Evolutionary conservation across 2,888 invertebrate species (phyloP).

Genomic region (Byasa hedistus): DNA sequence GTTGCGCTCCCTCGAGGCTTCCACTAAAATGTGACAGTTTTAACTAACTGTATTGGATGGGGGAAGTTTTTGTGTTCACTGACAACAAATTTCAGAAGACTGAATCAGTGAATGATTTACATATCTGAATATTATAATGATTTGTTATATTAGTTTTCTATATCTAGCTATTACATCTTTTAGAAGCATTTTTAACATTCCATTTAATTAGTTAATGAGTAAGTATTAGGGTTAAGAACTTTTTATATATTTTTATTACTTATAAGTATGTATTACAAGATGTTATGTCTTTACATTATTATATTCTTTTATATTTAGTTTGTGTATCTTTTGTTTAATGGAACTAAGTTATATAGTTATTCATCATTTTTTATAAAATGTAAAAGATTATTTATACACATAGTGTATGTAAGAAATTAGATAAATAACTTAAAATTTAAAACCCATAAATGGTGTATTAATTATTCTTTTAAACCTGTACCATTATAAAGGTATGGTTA

Average conservation of each 20-base stretch:
- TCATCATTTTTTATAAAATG: too few relatives aligned
- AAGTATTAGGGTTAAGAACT: conserved; percentile 14
- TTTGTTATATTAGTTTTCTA: conserved; percentile 14
- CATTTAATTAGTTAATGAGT: conserved; percentile 28
- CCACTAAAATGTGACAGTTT: conserved; percentile 75
- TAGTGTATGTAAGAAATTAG: conserved; percentile 12
- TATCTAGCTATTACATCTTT: conserved; percentile 6
- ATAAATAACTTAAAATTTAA: neutral
- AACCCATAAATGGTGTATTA: neutral
- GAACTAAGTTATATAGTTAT: neutral
- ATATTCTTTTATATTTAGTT: neutral
- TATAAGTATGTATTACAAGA: conserved; percentile 3
- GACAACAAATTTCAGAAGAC: conserved; percentile 41
- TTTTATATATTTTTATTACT: neutral
- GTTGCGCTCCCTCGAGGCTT: conserved; percentile 74
- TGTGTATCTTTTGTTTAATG: neutral
- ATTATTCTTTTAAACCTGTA: neutral
- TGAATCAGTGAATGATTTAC: conserved; percentile 40
- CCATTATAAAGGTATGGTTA: conserved; percentile 1
- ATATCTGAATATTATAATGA: conserved; percentile 23
- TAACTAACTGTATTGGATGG: conserved; percentile 40
- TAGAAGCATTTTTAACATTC: conserved; percentile 32
- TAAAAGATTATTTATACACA: conserved; percentile 8
- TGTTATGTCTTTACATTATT: conserved; percentile 16
- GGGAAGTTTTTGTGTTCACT: conserved; percentile 38